These are phyloP conservation scores for Sinelater perroti DNA, from an alignment of 2,888 invertebrate genomes.

Conservation along the genomic window DNA sequence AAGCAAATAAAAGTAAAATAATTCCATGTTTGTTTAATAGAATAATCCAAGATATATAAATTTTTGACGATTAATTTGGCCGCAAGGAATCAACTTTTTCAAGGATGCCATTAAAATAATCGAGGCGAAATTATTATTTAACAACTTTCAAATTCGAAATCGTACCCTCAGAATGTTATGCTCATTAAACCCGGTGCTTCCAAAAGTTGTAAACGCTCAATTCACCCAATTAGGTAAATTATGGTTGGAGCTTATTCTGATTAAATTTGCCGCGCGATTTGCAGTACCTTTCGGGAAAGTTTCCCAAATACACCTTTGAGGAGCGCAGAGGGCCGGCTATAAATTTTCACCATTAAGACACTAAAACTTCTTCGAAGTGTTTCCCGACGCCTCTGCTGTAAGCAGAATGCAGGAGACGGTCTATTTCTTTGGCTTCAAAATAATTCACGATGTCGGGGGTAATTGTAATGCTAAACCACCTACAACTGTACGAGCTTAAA, in stretches of 20 bases:
- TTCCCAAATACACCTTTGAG: background rate
- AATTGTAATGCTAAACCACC: slow-evolving; percentile 27
- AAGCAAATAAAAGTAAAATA: too few species aligned
- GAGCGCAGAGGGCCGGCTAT: background rate
- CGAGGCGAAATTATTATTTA: too few species aligned
- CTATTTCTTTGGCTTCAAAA: slow-evolving; percentile 4
- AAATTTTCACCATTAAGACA: slow-evolving; percentile 1
- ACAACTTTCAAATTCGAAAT: too few species aligned
- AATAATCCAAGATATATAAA: too few species aligned
- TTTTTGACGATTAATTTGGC: too few species aligned
- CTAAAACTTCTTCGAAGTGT: background rate
- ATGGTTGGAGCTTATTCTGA: slow-evolving; percentile 4
- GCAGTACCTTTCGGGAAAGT: background rate
- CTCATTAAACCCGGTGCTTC: slow-evolving; percentile 2
- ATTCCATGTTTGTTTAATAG: too few species aligned
- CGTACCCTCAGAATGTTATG: too few species aligned
- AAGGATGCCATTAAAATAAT: too few species aligned
- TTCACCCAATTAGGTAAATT: slow-evolving; percentile 9
- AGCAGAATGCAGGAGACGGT: background rate
- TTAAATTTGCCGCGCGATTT: slow-evolving; percentile 1
- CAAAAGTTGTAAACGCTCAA: background rate
- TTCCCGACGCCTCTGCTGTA: background rate
- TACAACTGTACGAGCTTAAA: slow-evolving; percentile 30
- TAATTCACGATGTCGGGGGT: slow-evolving; percentile 8
- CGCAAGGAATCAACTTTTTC: too few species aligned